Evolutionary conservation across 2,797 vertebrate genomes (phyloP).

Genomic region (Clarias pachynema): DNA sequence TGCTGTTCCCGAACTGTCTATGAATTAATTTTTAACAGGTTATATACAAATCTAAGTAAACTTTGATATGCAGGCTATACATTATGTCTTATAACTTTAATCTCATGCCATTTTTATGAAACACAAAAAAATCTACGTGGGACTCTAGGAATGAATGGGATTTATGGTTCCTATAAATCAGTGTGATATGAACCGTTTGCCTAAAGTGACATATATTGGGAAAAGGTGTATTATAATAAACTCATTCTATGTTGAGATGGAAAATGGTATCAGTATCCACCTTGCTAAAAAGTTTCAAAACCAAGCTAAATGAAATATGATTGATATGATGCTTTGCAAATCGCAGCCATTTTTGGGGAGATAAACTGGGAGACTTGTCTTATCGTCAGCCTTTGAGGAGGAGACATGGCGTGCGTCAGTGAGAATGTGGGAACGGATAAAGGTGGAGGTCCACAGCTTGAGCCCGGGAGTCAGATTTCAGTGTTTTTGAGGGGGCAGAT

Average conservation of each 20-base stretch:
- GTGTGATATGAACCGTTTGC: neutral
- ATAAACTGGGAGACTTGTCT: conserved; percentile 21
- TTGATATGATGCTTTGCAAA: conserved; percentile 1
- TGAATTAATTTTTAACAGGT: neutral
- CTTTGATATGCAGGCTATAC: no score
- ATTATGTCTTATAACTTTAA: neutral
- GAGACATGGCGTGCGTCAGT: conserved; percentile 48
- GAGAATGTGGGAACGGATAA: conserved; percentile 58
- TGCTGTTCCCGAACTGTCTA: neutral
- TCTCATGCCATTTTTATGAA: neutral
- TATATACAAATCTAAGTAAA: neutral
- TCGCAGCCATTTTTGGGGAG: conserved; percentile 2
- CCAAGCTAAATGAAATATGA: neutral
- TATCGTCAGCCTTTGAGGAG: conserved; percentile 41
- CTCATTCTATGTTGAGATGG: neutral
- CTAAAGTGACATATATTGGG: neutral
- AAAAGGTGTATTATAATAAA: neutral
- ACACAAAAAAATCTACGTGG: neutral
- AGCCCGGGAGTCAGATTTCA: conserved; percentile 84
- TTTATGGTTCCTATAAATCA: neutral
- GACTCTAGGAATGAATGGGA: neutral
- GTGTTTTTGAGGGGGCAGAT: conserved; percentile 69
- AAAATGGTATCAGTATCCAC: neutral
- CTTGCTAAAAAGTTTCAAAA: neutral
- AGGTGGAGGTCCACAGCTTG: conserved; percentile 69